Conservation (phyloP, 2,113 vertebrate genomes). For the Mormoops blainvillei region DNA sequence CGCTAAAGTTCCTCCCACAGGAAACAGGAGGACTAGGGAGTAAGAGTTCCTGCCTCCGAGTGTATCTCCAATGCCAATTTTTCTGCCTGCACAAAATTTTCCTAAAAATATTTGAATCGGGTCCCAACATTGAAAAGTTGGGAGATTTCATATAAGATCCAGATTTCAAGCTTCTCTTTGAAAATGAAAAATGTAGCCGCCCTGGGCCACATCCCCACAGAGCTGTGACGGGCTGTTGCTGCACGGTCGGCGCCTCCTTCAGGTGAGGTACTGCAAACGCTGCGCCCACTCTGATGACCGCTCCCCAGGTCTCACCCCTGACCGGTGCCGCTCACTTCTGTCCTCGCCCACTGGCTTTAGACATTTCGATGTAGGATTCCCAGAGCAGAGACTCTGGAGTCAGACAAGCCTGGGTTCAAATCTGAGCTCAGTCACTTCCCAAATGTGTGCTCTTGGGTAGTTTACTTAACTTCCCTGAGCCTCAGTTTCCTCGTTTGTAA, state of each 20-base stretch:
- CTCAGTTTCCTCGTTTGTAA: background rate
- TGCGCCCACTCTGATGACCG: accelerated
- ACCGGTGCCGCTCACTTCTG: background rate
- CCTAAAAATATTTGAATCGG: background rate
- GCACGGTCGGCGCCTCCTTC: background rate
- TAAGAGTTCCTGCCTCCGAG: background rate
- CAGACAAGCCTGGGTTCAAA: background rate
- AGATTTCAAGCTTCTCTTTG: background rate
- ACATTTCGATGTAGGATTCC: background rate
- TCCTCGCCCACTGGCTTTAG: background rate
- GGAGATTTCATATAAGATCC: background rate
- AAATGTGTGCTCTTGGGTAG: background rate
- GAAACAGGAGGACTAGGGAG: background rate
- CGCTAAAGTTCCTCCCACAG: background rate
- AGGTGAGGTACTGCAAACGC: background rate
- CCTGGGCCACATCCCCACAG: background rate
- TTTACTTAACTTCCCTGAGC: background rate
- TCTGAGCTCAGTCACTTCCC: background rate
- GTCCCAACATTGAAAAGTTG: background rate
- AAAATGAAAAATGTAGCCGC: background rate
- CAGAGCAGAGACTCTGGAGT: background rate
- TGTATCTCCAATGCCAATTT: background rate
- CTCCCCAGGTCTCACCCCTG: accelerated
- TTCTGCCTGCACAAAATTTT: background rate
- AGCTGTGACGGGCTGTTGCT: background rate